Evolutionary conservation across 2,888 invertebrate species (phyloP).

Genomic region (Mycalesis mineus): DNA sequence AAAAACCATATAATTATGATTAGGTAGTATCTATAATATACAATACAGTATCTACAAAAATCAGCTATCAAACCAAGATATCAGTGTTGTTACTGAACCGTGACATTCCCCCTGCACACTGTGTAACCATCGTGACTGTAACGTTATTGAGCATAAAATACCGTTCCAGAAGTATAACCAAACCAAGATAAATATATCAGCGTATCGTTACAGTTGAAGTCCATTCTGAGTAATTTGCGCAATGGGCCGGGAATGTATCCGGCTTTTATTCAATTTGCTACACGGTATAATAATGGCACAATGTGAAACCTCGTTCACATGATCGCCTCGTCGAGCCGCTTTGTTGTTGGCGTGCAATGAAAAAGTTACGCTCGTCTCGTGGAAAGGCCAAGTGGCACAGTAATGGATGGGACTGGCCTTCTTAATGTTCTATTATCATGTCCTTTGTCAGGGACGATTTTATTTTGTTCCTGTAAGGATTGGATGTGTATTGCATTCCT

Average conservation of each 20-base stretch:
- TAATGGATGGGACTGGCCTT: conserved; percentile 27
- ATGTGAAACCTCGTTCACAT: conserved; percentile 33
- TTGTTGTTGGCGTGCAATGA: conserved; percentile 25
- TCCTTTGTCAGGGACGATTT: conserved; percentile 1
- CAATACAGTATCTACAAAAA: too few relatives aligned
- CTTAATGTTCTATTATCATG: conserved; percentile 16
- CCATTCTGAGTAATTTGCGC: conserved; percentile 55
- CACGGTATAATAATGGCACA: conserved; percentile 38
- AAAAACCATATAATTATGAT: too few relatives aligned
- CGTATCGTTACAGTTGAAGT: conserved; percentile 37
- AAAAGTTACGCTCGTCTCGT: conserved; percentile 24
- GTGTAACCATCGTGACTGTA: neutral
- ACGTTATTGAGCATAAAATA: neutral
- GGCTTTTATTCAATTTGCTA: conserved; percentile 55
- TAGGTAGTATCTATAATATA: too few relatives aligned
- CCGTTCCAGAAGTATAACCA: neutral
- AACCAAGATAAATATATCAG: conserved; percentile 19
- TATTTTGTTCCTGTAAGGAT: neutral
- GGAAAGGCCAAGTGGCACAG: conserved; percentile 19
- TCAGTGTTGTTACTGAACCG: neutral
- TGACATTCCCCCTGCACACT: neutral
- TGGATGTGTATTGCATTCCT: neutral
- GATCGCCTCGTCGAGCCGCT: conserved; percentile 34
- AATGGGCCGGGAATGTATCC: conserved; percentile 34
- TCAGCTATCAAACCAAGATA: too few relatives aligned